Evolutionary conservation across 2,113 vertebrate genomes (phyloP).

Genomic region (Eulacestoma nigropectus): DNA sequence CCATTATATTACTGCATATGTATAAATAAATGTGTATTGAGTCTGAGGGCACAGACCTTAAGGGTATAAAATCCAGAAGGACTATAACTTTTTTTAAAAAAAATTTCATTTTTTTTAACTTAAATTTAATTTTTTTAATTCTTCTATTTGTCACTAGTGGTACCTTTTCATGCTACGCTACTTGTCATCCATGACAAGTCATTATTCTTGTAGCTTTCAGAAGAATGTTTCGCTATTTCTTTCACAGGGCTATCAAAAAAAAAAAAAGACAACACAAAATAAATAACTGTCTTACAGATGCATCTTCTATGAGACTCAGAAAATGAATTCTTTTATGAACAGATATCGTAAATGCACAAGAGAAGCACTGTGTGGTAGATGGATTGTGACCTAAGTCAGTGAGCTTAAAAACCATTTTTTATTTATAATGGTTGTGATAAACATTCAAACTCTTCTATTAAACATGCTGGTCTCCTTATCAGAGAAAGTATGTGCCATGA

Average conservation of each 20-base stretch:
- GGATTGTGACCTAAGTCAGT: neutral
- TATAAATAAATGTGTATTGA: neutral
- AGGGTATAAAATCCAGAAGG: neutral
- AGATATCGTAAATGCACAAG: neutral
- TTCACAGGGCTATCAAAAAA: neutral
- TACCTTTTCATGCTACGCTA: neutral
- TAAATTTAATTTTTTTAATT: neutral
- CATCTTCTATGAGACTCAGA: neutral
- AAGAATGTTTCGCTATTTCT: neutral
- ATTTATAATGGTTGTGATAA: neutral
- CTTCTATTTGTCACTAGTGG: neutral
- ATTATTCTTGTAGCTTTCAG: neutral
- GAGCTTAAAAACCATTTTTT: neutral
- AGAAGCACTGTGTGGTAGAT: neutral
- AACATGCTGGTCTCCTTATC: neutral
- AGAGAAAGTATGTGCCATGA: neutral
- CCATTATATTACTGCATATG: neutral
- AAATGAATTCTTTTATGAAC: neutral
- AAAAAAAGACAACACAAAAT: neutral
- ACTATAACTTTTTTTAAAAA: neutral
- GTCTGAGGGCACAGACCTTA: neutral
- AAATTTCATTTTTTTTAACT: neutral
- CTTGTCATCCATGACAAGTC: neutral
- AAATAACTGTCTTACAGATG: neutral
- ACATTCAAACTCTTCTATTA: neutral